Evolutionary conservation across 1,140 invertebrate species (phyloP), one percentile per base, ranked within the genome.

Genomic region (Linepithema humile): DNA sequence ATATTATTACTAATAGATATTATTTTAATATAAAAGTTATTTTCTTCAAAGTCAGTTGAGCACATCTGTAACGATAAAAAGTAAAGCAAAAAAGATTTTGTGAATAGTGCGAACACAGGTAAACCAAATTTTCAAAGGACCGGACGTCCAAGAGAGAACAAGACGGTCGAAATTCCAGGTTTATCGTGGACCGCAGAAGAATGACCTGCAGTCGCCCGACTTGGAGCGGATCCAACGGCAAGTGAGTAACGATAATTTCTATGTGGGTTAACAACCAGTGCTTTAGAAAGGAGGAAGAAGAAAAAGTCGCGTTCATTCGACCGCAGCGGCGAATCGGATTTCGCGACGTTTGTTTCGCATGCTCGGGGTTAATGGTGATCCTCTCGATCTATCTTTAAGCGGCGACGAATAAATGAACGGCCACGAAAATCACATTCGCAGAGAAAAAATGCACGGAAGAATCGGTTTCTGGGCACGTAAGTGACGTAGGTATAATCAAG

Each of bases 181-280:
- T 69, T 17, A 6, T 67, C 40, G 1, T 35, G 32, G 29, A 17
- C 20, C 17, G 6, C 62, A 7, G 17, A 17, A 67, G 48, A 53
- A 53, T 5, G 35, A 55, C 5, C 20, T n/a, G 23, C 35, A 70
- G 57, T 75, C 64, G 70, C 1, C 55, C 84, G 77, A 86, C 20
- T 87, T 86, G 84, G 84, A 69, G 7, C 12, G 17, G 20, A 5
- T 65, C 80, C 80, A 78, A 72, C 4, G 48, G 50, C 32, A 53
- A 69, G 69, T 69, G 67, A 86, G 48, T 43, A 75, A 64, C 84
- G 40, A 65, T 59, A 60, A 50, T 38, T 43, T 40, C 57, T 64
- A 35, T 35, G 38, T 67, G 17, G 32, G 26, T 60, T 65, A 48
- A 60, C 40, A 57, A 48, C 35, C 32, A 5, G 15, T 62, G 32